Percentiles rank a stretch among this genome's conserved stretches.
Conservation (phyloP, 1,140 invertebrate species). For the Thalassaphorura encarpata region DNA sequence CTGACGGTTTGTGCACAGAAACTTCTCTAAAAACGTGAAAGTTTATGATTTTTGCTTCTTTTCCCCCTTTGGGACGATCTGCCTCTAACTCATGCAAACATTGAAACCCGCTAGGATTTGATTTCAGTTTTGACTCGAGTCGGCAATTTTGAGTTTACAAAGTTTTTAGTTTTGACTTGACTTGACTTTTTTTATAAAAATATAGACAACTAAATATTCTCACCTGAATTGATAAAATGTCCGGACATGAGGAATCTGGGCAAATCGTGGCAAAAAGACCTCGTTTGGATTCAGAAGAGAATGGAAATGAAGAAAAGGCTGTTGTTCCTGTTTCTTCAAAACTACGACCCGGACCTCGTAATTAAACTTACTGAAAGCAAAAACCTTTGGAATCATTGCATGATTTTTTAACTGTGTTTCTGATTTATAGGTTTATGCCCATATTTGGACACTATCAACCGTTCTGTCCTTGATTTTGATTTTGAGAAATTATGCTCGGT, state of each 20-base stretch:
- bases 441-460: constrained; percentile 93
- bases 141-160: background rate
- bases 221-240: background rate
- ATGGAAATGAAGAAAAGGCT: background rate
- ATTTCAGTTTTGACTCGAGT: background rate
- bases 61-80: too few species aligned
- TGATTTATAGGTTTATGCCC: constrained; percentile 54
- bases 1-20: too few species aligned
- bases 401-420: background rate
- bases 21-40: too few species aligned
- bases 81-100: too few species aligned
- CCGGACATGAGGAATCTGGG: background rate
- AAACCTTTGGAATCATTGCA: background rate
- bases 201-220: background rate
- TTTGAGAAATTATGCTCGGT: constrained; percentile 99
- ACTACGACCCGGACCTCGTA: background rate
- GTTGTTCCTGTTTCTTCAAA: background rate
- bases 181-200: background rate
- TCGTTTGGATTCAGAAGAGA: background rate
- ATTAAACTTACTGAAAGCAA: constrained; percentile 7
- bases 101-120: too few species aligned
- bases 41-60: too few species aligned
- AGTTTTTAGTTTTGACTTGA: background rate
- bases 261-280: background rate
- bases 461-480: constrained; percentile 97